phyloP scores from a whole-genome alignment of 2,797 vertebrate genomes.

The Hafferia zeledoni region DNA sequence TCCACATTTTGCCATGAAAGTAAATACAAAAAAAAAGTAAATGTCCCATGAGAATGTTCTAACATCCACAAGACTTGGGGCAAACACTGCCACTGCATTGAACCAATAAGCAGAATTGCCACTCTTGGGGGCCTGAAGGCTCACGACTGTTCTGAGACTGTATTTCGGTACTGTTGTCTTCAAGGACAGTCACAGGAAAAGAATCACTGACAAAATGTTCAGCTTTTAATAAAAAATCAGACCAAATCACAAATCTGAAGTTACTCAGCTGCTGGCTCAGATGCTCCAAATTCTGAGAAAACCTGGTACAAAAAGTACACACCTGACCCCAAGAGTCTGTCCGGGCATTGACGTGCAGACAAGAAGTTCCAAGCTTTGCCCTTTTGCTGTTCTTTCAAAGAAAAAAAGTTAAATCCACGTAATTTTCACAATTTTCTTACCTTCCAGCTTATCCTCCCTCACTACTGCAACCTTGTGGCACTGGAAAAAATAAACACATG shows the following conservation, averaged over 20 bases:
- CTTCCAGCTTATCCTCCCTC: conserved; percentile 92
- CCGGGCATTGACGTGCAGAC: background rate
- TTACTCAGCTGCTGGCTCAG: conserved; percentile 14
- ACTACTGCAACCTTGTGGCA: conserved; percentile 94
- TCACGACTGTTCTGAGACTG: background rate
- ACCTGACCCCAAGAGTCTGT: background rate
- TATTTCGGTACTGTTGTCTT: background rate
- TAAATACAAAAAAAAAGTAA: background rate
- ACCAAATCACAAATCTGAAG: background rate
- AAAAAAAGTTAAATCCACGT: background rate
- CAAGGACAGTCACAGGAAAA: background rate
- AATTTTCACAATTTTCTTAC: conserved; percentile 65
- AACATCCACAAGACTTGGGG: accelerated
- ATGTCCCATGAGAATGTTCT: background rate
- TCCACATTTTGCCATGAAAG: background rate
- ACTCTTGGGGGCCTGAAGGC: background rate
- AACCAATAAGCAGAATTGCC: background rate
- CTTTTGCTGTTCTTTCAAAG: conserved; percentile 4
- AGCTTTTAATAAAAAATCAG: background rate
- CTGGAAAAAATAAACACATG: conserved; percentile 71
- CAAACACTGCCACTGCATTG: background rate
- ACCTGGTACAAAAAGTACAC: conserved; percentile 43
- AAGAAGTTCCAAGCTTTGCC: conserved; percentile 12
- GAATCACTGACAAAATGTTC: background rate
- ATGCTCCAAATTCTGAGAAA: conserved; percentile 36